Evolutionary conservation across 2,888 invertebrate genomes (phyloP).

Genomic region (Drosophila kokeensis): DNA sequence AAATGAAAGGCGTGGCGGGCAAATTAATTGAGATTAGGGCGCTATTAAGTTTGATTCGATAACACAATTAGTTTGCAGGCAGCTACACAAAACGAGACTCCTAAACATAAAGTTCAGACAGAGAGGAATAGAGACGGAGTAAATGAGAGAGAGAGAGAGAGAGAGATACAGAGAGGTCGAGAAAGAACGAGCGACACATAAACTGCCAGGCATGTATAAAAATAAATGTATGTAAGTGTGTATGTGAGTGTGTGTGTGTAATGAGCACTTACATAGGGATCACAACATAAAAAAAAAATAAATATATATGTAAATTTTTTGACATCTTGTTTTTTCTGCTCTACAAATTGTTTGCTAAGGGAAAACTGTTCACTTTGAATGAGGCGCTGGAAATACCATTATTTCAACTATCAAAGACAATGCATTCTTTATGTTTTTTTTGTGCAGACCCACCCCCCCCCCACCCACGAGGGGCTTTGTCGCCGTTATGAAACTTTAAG

Average conservation of each 20-base stretch:
- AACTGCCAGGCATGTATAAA: conserved; percentile 34
- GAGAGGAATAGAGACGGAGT: conserved; percentile 1
- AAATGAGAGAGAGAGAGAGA: conserved; percentile 2
- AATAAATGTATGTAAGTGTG: conserved; percentile 8
- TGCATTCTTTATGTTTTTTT: conserved; percentile 1
- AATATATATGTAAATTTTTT: conserved; percentile 27
- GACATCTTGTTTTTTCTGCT: conserved; percentile 5
- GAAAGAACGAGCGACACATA: conserved; percentile 33
- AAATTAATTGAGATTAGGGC: conserved; percentile 14
- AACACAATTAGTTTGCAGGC: conserved; percentile 53
- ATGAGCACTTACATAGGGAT: conserved; percentile 47
- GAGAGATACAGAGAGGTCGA: conserved; percentile 7
- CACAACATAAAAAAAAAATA: conserved; percentile 45
- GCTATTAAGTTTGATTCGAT: conserved; percentile 16
- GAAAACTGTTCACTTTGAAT: conserved; percentile 56
- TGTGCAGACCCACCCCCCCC: not conserved
- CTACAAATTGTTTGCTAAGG: conserved; percentile 10
- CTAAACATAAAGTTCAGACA: conserved; percentile 28
- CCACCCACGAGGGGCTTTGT: conserved; percentile 29
- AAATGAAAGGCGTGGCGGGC: conserved; percentile 49
- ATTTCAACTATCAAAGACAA: conserved; percentile 42
- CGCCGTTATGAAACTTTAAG: conserved; percentile 73
- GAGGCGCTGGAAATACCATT: conserved; percentile 52
- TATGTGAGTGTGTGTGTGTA: conserved; percentile 41
- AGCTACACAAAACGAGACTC: conserved; percentile 68